phyloP scores from a whole-genome alignment of 1,140 invertebrate genomes.

The Drosophila albomicans region DNA sequence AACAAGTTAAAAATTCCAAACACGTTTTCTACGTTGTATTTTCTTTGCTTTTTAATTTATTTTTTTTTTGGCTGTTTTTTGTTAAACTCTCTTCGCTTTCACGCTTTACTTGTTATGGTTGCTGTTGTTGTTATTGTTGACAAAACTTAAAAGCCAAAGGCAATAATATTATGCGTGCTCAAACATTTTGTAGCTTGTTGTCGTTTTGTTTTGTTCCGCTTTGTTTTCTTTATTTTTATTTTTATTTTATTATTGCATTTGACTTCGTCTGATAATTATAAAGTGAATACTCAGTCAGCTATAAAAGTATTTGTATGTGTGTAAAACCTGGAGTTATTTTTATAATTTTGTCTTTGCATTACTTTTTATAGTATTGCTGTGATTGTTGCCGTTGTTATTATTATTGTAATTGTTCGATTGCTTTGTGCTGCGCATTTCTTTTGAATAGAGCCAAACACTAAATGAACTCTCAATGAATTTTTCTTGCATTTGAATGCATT shows the following conservation, averaged over 20 bases:
- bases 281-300: constrained; percentile 12
- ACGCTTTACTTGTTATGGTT: constrained; percentile 27
- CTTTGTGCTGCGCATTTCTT: constrained; percentile 49
- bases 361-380: constrained; percentile 53
- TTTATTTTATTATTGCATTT: constrained; percentile 43
- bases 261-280: constrained; percentile 65
- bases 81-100: constrained; percentile 34
- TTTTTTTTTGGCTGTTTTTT: not conserved
- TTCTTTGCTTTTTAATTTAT: not conserved
- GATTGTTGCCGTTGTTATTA: constrained; percentile 17
- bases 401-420: constrained; percentile 43
- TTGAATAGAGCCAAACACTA: constrained; percentile 35
- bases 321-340: constrained; percentile 56
- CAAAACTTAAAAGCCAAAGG: constrained; percentile 24
- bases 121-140: constrained; percentile 31
- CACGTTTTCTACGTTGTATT: constrained; percentile 67
- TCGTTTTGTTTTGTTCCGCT: constrained; percentile 34
- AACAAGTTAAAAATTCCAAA: constrained; percentile 80
- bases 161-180: constrained; percentile 32
- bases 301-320: not conserved
- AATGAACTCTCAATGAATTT: constrained; percentile 14
- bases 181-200: constrained; percentile 43
- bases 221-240: constrained; percentile 29
- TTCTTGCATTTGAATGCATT: constrained; percentile 26
- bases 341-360: constrained; percentile 64